Conservation (phyloP, 2,797 vertebrate genomes). For the Pterois miles region DNA sequence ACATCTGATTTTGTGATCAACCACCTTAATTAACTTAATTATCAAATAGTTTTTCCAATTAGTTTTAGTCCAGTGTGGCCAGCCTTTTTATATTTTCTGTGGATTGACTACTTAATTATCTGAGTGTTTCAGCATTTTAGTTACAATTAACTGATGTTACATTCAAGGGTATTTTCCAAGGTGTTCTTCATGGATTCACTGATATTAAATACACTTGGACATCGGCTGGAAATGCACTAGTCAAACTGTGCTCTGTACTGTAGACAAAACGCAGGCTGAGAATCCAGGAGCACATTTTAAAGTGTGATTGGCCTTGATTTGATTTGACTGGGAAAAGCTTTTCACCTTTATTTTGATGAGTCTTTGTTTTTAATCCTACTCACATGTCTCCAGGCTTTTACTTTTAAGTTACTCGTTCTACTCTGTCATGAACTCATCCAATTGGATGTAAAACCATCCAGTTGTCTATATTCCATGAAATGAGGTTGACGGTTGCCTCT, state of each 20-base stretch:
- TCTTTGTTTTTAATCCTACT: neutral
- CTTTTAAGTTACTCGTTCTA: conserved; percentile 4
- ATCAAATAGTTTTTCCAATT: neutral
- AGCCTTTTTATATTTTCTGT: neutral
- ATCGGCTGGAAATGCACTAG: neutral
- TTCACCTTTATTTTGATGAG: neutral
- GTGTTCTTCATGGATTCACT: neutral
- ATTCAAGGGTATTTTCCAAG: neutral
- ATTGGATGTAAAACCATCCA: neutral
- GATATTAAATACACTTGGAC: neutral
- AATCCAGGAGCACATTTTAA: neutral
- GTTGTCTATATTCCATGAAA: conserved; percentile 1
- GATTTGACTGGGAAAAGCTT: conserved; percentile 8
- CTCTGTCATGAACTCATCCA: neutral
- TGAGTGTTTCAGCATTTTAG: neutral
- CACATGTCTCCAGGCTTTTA: neutral
- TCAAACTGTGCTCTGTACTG: neutral
- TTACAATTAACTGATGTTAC: neutral
- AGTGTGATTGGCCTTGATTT: conserved; percentile 16
- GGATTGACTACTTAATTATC: neutral
- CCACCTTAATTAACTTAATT: neutral
- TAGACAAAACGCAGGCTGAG: neutral
- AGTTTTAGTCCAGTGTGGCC: neutral
- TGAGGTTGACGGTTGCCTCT: conserved; percentile 7
- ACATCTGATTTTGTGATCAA: neutral